These are phyloP conservation scores for Taenioides sp. DNA, from an alignment of 2,797 vertebrate genomes.

Conservation along the genomic window DNA sequence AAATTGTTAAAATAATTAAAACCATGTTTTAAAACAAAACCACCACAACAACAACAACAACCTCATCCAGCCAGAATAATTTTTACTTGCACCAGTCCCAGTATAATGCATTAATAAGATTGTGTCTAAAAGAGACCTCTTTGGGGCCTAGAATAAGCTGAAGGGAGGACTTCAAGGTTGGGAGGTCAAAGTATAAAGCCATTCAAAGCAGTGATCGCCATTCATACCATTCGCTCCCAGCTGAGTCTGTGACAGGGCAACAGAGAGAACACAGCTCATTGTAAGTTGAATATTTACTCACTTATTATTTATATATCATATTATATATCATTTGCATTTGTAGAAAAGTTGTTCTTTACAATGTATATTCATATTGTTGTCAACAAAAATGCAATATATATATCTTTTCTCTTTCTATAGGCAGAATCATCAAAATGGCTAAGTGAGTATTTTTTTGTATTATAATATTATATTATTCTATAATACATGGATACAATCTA, in stretches of 20 bases:
- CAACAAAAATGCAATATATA: too few relatives aligned
- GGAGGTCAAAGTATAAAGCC: conserved; percentile 61
- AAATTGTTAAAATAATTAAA: neutral
- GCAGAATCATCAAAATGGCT: conserved; percentile 63
- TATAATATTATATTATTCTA: neutral
- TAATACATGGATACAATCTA: neutral
- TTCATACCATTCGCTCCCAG: conserved; percentile 24
- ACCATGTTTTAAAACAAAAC: neutral
- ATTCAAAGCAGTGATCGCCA: conserved; percentile 20
- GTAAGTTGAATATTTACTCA: conserved; percentile 45
- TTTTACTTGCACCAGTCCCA: conserved; percentile 47
- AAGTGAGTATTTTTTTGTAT: conserved; percentile 66
- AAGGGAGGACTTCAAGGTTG: conserved; percentile 45
- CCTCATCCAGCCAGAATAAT: conserved; percentile 39
- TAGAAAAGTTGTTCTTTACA: neutral
- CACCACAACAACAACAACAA: neutral
- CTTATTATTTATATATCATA: neutral
- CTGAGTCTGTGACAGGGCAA: conserved; percentile 41
- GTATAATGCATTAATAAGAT: conserved; percentile 67
- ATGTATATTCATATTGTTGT: neutral
- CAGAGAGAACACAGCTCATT: conserved; percentile 23
- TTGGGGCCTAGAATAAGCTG: conserved; percentile 41
- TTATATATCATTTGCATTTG: neutral
- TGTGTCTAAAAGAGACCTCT: conserved; percentile 47
- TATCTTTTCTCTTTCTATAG: conserved; percentile 47